Percentiles rank a stretch among this genome's conserved stretches.
Evolutionary conservation across 2,797 vertebrate species (phyloP).

Genomic region (Ctenochaetus hawaiiensis): DNA sequence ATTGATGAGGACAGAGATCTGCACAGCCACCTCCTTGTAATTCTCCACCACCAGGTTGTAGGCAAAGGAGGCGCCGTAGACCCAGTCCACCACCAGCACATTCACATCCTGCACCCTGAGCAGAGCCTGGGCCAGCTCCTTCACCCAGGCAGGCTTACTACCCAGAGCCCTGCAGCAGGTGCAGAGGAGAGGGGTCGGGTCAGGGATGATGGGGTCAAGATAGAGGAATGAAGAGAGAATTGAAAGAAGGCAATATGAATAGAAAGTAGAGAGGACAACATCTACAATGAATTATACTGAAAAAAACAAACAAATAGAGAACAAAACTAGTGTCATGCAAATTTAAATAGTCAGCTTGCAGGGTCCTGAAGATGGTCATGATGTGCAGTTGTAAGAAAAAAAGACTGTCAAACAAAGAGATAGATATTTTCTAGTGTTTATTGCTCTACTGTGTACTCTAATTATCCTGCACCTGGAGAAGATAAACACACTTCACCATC

Average conservation of each 20-base stretch:
- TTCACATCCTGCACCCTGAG: conserved; percentile 85
- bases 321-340: background rate
- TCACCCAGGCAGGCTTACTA: conserved; percentile 93
- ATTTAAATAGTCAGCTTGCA: background rate
- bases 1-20: conserved; percentile 90
- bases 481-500: too few relatives aligned
- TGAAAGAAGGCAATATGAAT: background rate
- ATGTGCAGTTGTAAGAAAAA: too few relatives aligned
- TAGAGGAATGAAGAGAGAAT: background rate
- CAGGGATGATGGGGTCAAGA: background rate
- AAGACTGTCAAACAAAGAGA: too few relatives aligned
- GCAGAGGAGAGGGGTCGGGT: background rate
- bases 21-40: conserved; percentile 88
- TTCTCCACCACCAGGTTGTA: conserved; percentile 92
- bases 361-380: too few relatives aligned
- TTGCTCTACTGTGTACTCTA: too few relatives aligned
- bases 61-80: conserved; percentile 88
- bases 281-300: background rate
- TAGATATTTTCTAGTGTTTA: too few relatives aligned
- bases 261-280: background rate
- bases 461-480: too few relatives aligned
- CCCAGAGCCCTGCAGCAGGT: conserved; percentile 86
- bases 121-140: conserved; percentile 84
- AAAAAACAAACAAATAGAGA: background rate
- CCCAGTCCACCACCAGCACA: conserved; percentile 94